Evolutionary conservation across 1,140 invertebrate species (phyloP).

Genomic region (Macrobrachium rosenbergii): DNA sequence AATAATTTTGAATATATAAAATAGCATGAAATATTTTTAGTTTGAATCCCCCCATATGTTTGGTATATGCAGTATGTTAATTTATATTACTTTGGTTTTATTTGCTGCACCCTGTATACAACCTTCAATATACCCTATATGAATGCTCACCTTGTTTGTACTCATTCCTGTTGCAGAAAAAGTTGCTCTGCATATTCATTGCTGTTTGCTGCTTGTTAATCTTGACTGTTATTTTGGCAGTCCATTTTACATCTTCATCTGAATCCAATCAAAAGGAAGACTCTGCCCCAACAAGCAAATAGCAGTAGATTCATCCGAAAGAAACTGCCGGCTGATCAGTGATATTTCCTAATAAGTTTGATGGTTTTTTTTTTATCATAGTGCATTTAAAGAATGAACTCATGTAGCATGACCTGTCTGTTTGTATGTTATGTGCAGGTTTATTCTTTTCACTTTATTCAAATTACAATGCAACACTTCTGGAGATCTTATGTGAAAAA

Average conservation of each 20-base stretch:
- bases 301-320: not conserved
- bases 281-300: not conserved
- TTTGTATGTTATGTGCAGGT: conserved; percentile 1
- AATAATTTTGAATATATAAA: too few relatives aligned
- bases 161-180: conserved; percentile 39
- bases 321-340: too few relatives aligned
- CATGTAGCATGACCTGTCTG: not conserved
- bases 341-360: too few relatives aligned
- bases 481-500: too few relatives aligned
- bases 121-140: not conserved
- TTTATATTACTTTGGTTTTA: not conserved
- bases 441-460: too few relatives aligned
- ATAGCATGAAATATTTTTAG: too few relatives aligned
- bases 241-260: conserved; percentile 29
- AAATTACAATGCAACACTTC: too few relatives aligned
- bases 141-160: not conserved
- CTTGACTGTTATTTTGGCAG: conserved; percentile 33
- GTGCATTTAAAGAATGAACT: not conserved
- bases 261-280: conserved; percentile 19
- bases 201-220: conserved; percentile 26
- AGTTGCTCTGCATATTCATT: conserved; percentile 41
- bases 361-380: too few relatives aligned
- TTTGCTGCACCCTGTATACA: not conserved
- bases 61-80: not conserved
- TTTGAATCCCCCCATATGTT: not conserved